Evolutionary conservation across 2,888 invertebrate genomes (phyloP).

Genomic region (Synanthedon myopaeformis): DNA sequence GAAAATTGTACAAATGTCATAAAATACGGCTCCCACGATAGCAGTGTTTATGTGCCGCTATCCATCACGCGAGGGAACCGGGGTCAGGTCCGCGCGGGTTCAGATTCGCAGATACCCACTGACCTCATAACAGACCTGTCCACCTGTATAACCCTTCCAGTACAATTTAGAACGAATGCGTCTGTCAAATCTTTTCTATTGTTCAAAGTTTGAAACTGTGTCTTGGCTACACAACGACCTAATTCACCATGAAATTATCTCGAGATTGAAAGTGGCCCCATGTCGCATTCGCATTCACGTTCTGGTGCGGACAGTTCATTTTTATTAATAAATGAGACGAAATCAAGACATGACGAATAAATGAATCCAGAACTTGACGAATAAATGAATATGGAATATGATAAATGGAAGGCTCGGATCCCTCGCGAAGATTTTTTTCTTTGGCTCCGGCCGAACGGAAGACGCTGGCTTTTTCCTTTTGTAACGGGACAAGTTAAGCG

Average conservation of each 20-base stretch:
- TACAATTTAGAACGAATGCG: not conserved
- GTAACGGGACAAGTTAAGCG: conserved; percentile 69
- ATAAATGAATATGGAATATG: conserved; percentile 72
- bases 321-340: conserved; percentile 73
- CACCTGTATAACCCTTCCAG: not conserved
- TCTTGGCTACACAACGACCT: conserved; percentile 18
- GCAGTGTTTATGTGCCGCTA: conserved; percentile 25
- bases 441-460: conserved; percentile 67
- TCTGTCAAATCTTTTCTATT: conserved; percentile 2
- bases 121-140: conserved; percentile 19
- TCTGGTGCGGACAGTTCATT: conserved; percentile 70
- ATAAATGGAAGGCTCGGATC: conserved; percentile 66
- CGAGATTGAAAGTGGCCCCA: conserved; percentile 64
- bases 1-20: conserved; percentile 2
- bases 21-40: conserved; percentile 29
- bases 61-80: conserved; percentile 40
- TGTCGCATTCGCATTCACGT: conserved; percentile 49
- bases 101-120: conserved; percentile 24
- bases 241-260: conserved; percentile 64
- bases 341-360: conserved; percentile 73
- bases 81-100: conserved; percentile 31
- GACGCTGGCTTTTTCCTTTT: conserved; percentile 69
- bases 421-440: conserved; percentile 68
- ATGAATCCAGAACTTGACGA: conserved; percentile 73
- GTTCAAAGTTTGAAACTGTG: conserved; percentile 15